These are phyloP conservation scores for Beris chalybata DNA, from an alignment of 2,888 invertebrate genomes.

Conservation along the genomic window DNA sequence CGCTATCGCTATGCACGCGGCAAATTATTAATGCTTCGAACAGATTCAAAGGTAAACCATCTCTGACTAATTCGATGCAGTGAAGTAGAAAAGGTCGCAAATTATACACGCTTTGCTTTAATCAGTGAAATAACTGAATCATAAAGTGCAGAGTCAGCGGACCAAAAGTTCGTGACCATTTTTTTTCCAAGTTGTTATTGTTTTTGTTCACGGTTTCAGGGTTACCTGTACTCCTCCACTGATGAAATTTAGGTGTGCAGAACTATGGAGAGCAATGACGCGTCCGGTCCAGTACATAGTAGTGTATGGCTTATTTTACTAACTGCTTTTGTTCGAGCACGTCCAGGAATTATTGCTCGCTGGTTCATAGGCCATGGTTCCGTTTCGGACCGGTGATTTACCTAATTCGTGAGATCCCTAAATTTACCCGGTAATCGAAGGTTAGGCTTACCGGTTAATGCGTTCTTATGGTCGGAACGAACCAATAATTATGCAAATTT, in stretches of 20 bases:
- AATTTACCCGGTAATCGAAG: too few relatives aligned
- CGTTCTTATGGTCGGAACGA: too few relatives aligned
- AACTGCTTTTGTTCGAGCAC: constrained; percentile 2
- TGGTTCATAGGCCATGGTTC: constrained; percentile 9
- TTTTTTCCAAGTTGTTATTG: neutral
- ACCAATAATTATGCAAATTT: too few relatives aligned
- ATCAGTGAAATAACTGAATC: constrained; percentile 14
- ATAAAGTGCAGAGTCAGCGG: constrained; percentile 9
- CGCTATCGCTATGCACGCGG: neutral
- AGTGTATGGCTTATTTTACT: neutral
- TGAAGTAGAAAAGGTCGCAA: constrained; percentile 18
- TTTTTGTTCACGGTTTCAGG: too few relatives aligned
- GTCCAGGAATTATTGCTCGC: neutral
- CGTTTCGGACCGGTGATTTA: constrained; percentile 8
- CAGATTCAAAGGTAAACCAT: neutral
- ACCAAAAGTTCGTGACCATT: constrained; percentile 2
- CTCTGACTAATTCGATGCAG: constrained; percentile 2
- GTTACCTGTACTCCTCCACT: too few relatives aligned
- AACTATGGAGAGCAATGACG: constrained; percentile 5
- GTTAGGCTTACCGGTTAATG: too few relatives aligned
- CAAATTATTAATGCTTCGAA: neutral
- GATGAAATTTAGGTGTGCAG: too few relatives aligned
- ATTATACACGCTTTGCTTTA: constrained; percentile 7
- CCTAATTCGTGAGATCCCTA: neutral
- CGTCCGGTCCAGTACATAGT: constrained; percentile 1